Conservation (phyloP, 2,797 vertebrate species). For the Valencia hispanica region DNA sequence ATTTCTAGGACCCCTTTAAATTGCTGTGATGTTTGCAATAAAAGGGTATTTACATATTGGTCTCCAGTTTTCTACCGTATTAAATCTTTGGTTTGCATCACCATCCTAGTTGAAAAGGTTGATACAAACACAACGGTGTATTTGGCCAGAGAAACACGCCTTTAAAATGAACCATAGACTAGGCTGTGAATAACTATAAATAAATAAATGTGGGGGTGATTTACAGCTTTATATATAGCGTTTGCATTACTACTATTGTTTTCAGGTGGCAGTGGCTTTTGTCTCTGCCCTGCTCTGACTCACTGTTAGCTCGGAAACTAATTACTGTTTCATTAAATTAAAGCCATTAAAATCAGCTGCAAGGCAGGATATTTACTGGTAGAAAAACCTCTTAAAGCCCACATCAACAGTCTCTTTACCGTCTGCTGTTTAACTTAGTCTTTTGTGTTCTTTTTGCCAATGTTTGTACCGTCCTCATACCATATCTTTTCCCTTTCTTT, state of each 20-base stretch:
- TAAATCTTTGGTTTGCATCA: too few species aligned
- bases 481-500: background rate
- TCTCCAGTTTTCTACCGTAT: too few species aligned
- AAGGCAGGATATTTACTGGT: background rate
- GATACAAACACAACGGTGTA: background rate
- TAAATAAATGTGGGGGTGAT: background rate
- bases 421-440: background rate
- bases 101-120: too few species aligned
- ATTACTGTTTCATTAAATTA: conserved; percentile 1
- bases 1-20: too few species aligned
- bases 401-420: background rate
- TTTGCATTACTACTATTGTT: background rate
- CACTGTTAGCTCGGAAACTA: background rate
- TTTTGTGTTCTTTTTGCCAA: background rate
- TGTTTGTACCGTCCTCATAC: background rate
- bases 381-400: background rate
- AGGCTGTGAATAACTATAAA: background rate
- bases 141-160: background rate
- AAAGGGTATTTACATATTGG: too few species aligned
- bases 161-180: background rate
- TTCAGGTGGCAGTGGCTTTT: background rate
- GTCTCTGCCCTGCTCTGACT: conserved; percentile 1
- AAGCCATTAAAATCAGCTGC: conserved; percentile 3
- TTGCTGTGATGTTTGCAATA: too few species aligned
- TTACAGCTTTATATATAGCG: background rate